Percentiles rank a stretch among this genome's conserved stretches.
These are phyloP conservation scores for Brachypodius melanocephalos DNA, from an alignment of 2,113 vertebrate species.

Conservation along the genomic window DNA sequence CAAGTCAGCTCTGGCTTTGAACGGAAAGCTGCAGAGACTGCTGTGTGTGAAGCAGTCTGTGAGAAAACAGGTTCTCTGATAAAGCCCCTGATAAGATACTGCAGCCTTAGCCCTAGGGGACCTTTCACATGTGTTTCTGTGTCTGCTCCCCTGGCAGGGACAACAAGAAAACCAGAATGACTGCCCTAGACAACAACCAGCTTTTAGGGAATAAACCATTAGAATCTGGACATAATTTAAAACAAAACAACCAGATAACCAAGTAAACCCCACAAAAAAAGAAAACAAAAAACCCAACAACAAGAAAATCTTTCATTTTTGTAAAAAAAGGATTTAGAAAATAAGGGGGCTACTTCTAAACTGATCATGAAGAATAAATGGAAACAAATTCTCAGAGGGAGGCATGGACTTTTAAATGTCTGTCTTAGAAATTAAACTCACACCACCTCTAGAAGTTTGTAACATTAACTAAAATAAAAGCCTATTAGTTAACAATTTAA, in stretches of 20 bases:
- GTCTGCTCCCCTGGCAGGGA: neutral
- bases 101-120: neutral
- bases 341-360: neutral
- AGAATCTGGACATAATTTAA: neutral
- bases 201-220: neutral
- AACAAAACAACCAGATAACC: neutral
- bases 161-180: neutral
- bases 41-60: neutral
- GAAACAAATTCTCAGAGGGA: neutral
- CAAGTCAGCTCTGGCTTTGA: neutral
- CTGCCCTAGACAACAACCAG: neutral
- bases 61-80: neutral
- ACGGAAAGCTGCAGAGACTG: neutral
- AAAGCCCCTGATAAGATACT: neutral
- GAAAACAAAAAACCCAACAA: neutral
- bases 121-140: neutral
- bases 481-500: neutral
- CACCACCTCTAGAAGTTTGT: neutral
- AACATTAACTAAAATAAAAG: neutral
- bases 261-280: neutral
- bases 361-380: neutral
- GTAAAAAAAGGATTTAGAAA: neutral
- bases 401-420: accelerated
- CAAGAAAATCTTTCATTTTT: neutral
- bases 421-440: neutral